Evolutionary conservation across 2,888 invertebrate genomes (phyloP).

Genomic region (Ernsta delagoae): DNA sequence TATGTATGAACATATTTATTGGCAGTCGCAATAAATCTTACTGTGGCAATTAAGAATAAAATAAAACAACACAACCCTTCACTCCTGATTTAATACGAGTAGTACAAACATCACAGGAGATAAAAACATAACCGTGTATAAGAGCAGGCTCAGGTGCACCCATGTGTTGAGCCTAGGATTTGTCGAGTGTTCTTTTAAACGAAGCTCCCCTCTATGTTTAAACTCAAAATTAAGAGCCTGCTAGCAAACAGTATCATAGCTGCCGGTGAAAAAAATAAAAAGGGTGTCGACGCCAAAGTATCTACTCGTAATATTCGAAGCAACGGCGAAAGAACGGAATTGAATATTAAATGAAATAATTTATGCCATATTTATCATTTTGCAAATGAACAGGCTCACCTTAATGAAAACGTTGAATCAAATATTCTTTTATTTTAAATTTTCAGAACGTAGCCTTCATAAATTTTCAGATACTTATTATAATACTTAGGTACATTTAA

Average conservation of each 20-base stretch:
- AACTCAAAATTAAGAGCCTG: slow-evolving; percentile 79
- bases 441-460: not conserved
- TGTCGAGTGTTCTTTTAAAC: slow-evolving; percentile 72
- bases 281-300: slow-evolving; percentile 77
- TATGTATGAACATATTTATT: no score
- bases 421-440: slow-evolving; percentile 53
- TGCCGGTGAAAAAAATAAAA: slow-evolving; percentile 66
- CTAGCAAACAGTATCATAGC: slow-evolving; percentile 78
- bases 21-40: not conserved
- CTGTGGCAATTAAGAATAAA: not conserved
- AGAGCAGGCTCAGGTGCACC: slow-evolving; percentile 58
- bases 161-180: slow-evolving; percentile 62
- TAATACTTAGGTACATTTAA: no score
- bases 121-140: slow-evolving; percentile 21
- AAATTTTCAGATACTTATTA: not conserved
- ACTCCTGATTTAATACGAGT: slow-evolving; percentile 28
- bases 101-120: slow-evolving; percentile 31
- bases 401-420: slow-evolving; percentile 79
- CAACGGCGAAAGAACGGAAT: slow-evolving; percentile 79
- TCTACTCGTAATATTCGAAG: slow-evolving; percentile 70
- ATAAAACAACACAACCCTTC: slow-evolving; percentile 6
- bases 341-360: slow-evolving; percentile 86
- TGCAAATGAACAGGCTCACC: slow-evolving; percentile 83
- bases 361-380: slow-evolving; percentile 86
- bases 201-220: slow-evolving; percentile 77